Base-by-base conservation (phyloP, 2,888 invertebrate species). In the Melangyna quadrimaculata region DNA sequence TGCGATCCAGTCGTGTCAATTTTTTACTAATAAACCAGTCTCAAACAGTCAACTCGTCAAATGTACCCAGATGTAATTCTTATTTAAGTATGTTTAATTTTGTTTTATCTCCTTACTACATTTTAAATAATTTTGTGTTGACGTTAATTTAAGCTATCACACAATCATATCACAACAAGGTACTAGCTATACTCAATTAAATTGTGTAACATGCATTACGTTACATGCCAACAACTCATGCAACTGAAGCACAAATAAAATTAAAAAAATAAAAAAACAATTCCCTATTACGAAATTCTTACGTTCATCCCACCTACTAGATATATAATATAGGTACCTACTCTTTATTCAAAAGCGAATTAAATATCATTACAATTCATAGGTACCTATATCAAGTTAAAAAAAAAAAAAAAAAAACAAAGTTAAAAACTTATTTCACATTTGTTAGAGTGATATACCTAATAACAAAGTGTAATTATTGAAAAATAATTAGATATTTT, bases 401-500 rank as follows among this genome's bases (percentile, higher is more conserved):
- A 24, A 40, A 61, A 61, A 40, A 40, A 17, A 27, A 22, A 63
- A 40, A 40, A 5, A 10, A 37, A n/a, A 14, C 0, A 2, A 35
- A 35, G 1, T 10, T 8, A 12, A 12, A 55, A 59, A 59, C 59
- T 29, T 14, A 24, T 59, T 45, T 45, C 32, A 17, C 65, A 32
- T 40, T 45, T 19, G 8, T 65, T 32, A 5, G 12, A 29, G 22
- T 24, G n/a, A n/a, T n/a, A n/a, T n/a, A 5, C 14, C 3, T 24
- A 51, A 8, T 22, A 29, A 65, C 45, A 65, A 65, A 65, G 8
- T 14, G 29, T 29, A 65, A 65, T 65, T 65, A 65, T 65, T 32
- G 45, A 32, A 45, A 65, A 65, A 45, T 65, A 65, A 67, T 48
- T 67, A 67, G 10, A n/a, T n/a, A n/a, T n/a, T n/a, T n/a, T 51